phyloP scores from a whole-genome alignment of 2,888 invertebrate genomes.

The Lasioglossum figueresi region DNA sequence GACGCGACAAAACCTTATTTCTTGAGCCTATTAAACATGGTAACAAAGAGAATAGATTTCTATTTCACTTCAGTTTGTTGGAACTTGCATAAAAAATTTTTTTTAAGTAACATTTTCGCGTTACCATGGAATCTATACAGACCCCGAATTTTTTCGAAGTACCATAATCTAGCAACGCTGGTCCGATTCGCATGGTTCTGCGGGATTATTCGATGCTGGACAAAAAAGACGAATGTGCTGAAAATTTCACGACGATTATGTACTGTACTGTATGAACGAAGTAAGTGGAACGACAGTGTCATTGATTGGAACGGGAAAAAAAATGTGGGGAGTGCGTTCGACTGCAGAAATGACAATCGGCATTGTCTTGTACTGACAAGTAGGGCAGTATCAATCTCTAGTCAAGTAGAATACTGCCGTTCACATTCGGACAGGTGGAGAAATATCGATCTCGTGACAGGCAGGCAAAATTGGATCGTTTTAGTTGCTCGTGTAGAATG shows the following conservation, averaged over 20 bases:
- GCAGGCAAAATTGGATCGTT: conserved; percentile 3
- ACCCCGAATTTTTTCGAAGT: not conserved
- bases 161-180: too few species aligned
- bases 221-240: not conserved
- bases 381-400: conserved; percentile 5
- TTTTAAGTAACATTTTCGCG: not conserved
- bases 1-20: not conserved
- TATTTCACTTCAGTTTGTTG: too few species aligned
- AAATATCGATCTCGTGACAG: conserved; percentile 7
- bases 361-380: not conserved
- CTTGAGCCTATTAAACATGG: too few species aligned
- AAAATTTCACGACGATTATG: not conserved
- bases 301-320: not conserved
- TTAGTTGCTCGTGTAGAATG: not conserved
- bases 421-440: conserved; percentile 14
- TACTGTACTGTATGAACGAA: not conserved
- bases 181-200: too few species aligned
- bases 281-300: not conserved
- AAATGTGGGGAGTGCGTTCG: not conserved
- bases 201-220: not conserved
- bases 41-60: too few species aligned
- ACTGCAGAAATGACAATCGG: not conserved
- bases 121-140: not conserved
- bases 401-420: not conserved
- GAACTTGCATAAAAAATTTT: too few species aligned